Evolutionary conservation across 2,888 invertebrate species (phyloP).

Genomic region (Lasioglossum pauxillum): DNA sequence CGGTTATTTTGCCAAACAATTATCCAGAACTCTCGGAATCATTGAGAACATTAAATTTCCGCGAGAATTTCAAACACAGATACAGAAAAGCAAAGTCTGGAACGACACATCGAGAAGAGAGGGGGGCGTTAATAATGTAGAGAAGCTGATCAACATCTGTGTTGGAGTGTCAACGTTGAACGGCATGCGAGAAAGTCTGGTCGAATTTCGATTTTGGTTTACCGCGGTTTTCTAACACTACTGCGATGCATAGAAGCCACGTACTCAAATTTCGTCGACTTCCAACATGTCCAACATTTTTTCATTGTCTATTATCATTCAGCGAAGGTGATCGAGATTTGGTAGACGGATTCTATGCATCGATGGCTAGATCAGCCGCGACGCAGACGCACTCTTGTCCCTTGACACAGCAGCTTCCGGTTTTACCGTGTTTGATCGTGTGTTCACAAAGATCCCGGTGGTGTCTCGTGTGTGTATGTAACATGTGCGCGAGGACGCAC

Average conservation of each 20-base stretch:
- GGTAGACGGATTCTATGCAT: conserved; percentile 66
- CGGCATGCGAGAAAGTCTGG: conserved; percentile 31
- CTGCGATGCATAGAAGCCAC: conserved; percentile 70
- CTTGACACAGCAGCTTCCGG: conserved; percentile 6
- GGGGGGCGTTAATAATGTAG: conserved; percentile 25
- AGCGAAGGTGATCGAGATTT: background rate
- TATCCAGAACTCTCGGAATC: background rate
- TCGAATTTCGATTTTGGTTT: conserved; percentile 4
- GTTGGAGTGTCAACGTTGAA: conserved; percentile 41
- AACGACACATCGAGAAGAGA: conserved; percentile 21
- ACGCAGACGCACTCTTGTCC: conserved; percentile 76
- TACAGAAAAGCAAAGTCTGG: conserved; percentile 29
- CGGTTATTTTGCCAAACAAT: background rate
- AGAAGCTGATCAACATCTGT: conserved; percentile 43
- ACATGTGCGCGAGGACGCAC: conserved; percentile 50
- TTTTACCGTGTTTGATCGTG: background rate
- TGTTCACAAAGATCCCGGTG: background rate
- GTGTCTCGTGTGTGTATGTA: conserved; percentile 48
- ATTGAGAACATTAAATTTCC: background rate
- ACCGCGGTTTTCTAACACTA: conserved; percentile 45
- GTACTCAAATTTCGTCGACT: background rate
- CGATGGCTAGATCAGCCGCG: conserved; percentile 71
- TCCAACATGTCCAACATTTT: background rate
- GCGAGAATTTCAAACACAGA: conserved; percentile 11
- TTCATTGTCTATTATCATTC: background rate